phyloP scores from a whole-genome alignment of 1,140 invertebrate genomes.

The Neodiprion fabricii region DNA sequence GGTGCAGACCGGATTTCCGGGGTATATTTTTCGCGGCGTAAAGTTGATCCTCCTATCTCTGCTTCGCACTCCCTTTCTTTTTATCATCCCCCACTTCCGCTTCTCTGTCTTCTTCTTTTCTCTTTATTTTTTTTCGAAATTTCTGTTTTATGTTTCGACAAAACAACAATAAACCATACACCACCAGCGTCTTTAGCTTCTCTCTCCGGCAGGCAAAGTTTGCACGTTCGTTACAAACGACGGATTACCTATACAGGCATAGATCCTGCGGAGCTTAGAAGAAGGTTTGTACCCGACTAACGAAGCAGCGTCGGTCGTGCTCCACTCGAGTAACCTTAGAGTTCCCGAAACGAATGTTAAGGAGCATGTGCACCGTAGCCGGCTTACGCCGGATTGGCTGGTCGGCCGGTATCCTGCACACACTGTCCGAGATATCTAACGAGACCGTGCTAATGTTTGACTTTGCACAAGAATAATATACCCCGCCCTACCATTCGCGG shows the following conservation, averaged over 20 bases:
- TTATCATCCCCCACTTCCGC: too few relatives aligned
- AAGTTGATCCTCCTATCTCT: too few relatives aligned
- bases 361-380: background rate
- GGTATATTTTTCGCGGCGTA: too few relatives aligned
- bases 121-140: too few relatives aligned
- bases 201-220: background rate
- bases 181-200: too few relatives aligned
- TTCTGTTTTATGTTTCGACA: too few relatives aligned
- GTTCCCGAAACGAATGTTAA: background rate
- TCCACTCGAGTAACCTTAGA: background rate
- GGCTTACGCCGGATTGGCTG: background rate
- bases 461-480: background rate
- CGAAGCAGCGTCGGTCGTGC: background rate
- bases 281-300: background rate
- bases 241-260: background rate
- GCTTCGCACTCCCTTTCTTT: too few relatives aligned
- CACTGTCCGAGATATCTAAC: background rate
- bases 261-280: background rate
- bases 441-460: constrained; percentile 1
- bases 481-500: too few relatives aligned
- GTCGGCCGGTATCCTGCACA: background rate
- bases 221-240: background rate
- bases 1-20: too few relatives aligned
- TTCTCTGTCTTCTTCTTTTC: too few relatives aligned
- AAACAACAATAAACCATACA: too few relatives aligned